Conservation (phyloP, 2,113 vertebrate species). For the Mesocricetus auratus region DNA sequence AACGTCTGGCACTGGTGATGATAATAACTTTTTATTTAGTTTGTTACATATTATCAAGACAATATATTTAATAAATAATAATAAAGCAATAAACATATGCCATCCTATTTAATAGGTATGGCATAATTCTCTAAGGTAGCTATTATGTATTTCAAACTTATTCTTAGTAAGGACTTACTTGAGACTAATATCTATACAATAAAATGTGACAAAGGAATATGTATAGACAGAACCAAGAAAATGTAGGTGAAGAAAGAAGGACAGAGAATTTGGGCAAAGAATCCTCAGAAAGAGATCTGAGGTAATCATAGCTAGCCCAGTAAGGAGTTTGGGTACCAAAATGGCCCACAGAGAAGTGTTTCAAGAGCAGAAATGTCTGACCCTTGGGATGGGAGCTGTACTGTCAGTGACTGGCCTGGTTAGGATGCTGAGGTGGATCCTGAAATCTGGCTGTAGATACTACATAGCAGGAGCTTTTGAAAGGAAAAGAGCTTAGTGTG, state of each 20-base stretch:
- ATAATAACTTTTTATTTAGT: conserved; percentile 27
- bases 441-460: neutral
- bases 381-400: fast-evolving
- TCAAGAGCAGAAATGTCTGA: neutral
- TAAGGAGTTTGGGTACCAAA: neutral
- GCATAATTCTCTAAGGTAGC: neutral
- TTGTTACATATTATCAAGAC: conserved; percentile 10
- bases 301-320: fast-evolving
- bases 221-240: neutral
- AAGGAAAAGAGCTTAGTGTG: neutral
- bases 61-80: conserved; percentile 11
- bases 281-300: neutral
- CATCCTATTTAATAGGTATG: neutral
- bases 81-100: neutral
- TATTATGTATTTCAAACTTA: neutral
- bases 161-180: neutral
- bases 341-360: fast-evolving
- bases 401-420: neutral
- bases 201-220: neutral
- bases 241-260: neutral
- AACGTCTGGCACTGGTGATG: neutral
- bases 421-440: neutral
- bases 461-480: neutral
- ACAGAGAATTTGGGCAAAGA: neutral
- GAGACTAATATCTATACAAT: neutral